Evolutionary conservation across 30 jellyfish, hydroid and myxozoan species (phyloP), one percentile per base, ranked within the genome.

Genomic region (Hydractinia symbiolongicarpus): DNA sequence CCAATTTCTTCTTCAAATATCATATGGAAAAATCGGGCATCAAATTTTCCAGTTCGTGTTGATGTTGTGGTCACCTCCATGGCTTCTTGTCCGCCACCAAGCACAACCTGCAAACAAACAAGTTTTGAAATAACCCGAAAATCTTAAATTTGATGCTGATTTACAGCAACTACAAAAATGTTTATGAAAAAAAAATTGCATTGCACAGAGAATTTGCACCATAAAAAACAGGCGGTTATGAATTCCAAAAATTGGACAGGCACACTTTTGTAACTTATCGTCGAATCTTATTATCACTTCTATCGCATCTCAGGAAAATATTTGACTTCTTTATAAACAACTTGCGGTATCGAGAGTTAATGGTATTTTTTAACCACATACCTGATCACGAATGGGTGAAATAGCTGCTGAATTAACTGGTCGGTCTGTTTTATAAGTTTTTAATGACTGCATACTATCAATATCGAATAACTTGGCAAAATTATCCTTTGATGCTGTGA

Each of bases 21-120:
- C 95, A 86, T 68, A 68, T 91, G 98, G 69, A 91, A 91, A 79
- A 91, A 91, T 52, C 98, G 80, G 5, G 98, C 98, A 78, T 91
- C 98, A 61, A 91, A 91, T 60, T 91, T 91, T 10, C 98, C 98
- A 67, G 83, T 88, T 21, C 96, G 85, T 57, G 98, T 81, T 60
- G 98, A 91, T 16, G 98, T 91, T 5, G 98, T 91, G 6, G 98
- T 91, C 19, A 91, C 98, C 54, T 91, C 98, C 98, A 91, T 91
- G 13, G 98, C 98, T 83, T 91, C 98, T 74, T 91, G 98, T 5
- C 98, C 98, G 55, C 98, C 98, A 10, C 98, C 98, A 54, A 91
- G 87, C 53, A 91, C 96, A 67, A 91, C 98, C 98, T 90, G 67
- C 7, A 15, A 7, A 8, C 30, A 71, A 50, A 19, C 9, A 50